phyloP scores from a whole-genome alignment of 2,113 vertebrate genomes.

The Zosterops hypoxanthus region DNA sequence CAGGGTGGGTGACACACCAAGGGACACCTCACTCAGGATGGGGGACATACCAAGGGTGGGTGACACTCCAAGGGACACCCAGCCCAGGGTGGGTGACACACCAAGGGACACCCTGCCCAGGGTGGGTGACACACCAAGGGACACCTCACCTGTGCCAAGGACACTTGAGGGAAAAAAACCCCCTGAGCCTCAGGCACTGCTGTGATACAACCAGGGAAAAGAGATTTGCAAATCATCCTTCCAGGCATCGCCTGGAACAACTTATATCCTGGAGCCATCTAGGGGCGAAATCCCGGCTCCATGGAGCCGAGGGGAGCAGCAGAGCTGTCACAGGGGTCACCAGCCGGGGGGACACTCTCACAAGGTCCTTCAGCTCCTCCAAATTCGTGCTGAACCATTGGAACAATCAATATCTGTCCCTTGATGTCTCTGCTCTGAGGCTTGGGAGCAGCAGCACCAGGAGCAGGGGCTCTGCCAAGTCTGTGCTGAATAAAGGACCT shows the following conservation, averaged over 20 bases:
- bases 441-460: fast-evolving
- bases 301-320: not conserved
- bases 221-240: conserved; percentile 16
- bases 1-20: too few species aligned
- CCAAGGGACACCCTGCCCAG: not conserved
- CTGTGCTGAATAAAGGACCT: not conserved
- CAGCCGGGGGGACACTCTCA: fast-evolving
- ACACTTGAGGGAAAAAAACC: not conserved
- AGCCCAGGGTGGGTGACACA: too few species aligned
- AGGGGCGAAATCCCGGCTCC: conserved; percentile 57
- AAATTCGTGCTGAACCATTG: fast-evolving
- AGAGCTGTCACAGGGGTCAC: not conserved
- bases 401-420: fast-evolving
- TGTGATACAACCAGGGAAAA: not conserved
- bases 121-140: not conserved
- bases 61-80: too few species aligned
- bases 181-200: not conserved
- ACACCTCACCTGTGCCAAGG: fast-evolving
- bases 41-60: too few species aligned
- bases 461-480: not conserved
- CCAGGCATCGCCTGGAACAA: conserved; percentile 28
- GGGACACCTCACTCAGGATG: too few species aligned
- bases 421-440: not conserved
- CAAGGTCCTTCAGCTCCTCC: fast-evolving
- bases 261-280: conserved; percentile 68